A percentile compares a stretch with the other conserved stretches of the same genome.
Conservation (phyloP, 2,888 invertebrate species). For the Pollenia labialis region DNA sequence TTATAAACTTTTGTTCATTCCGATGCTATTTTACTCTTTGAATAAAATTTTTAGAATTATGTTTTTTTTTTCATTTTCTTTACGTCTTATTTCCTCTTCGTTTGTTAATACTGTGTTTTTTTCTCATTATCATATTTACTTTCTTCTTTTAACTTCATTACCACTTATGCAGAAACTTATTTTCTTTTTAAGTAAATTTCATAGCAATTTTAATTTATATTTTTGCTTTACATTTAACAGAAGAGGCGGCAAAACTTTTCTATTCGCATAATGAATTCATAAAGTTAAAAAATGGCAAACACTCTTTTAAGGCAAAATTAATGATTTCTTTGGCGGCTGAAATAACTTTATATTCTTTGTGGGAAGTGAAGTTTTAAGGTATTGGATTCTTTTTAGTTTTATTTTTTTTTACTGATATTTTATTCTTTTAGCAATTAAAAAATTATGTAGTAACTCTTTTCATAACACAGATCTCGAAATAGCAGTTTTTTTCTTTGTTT, state of each 20-base stretch:
- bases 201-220: background rate
- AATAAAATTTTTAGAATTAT: too few relatives aligned
- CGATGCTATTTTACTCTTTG: too few relatives aligned
- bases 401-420: too few relatives aligned
- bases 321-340: background rate
- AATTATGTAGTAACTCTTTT: too few relatives aligned
- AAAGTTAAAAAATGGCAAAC: conserved; percentile 1
- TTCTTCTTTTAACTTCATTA: background rate
- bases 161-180: conserved; percentile 7
- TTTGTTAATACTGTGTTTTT: too few relatives aligned
- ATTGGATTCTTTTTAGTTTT: background rate
- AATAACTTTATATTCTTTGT: background rate
- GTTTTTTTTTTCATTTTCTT: too few relatives aligned
- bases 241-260: background rate
- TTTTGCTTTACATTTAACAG: background rate
- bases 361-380: background rate
- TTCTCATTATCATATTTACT: too few relatives aligned
- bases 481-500: too few relatives aligned
- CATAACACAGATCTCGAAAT: too few relatives aligned
- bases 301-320: background rate
- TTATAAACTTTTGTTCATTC: too few relatives aligned
- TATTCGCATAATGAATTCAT: background rate
- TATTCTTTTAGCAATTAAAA: too few relatives aligned
- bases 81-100: too few relatives aligned
- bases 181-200: background rate